These are phyloP conservation scores for Trimorus sp. DNA, from an alignment of 2,888 invertebrate genomes.

Conservation along the genomic window DNA sequence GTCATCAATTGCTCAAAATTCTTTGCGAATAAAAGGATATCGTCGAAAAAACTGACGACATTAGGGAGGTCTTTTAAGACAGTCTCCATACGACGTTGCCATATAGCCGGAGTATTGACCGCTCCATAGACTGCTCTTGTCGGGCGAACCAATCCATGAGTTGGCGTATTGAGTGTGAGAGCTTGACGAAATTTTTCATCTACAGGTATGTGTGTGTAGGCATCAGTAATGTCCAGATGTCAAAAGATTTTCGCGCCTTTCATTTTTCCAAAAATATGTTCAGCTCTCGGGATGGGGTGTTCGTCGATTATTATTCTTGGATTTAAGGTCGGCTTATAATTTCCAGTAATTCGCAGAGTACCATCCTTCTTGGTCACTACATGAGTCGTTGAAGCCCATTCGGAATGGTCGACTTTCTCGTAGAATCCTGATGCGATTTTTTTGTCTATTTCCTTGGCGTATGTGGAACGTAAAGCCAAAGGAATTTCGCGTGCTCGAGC, in stretches of 20 bases:
- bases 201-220: slow-evolving; percentile 1
- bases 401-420: slow-evolving; percentile 21
- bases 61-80: slow-evolving; percentile 24
- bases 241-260: neutral
- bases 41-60: slow-evolving; percentile 41
- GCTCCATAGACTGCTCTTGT: slow-evolving; percentile 23
- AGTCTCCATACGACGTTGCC: slow-evolving; percentile 41
- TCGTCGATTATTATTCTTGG: slow-evolving; percentile 46
- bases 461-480: neutral
- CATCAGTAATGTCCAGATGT: slow-evolving; percentile 17
- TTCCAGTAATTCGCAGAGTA: slow-evolving; percentile 31
- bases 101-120: slow-evolving; percentile 7
- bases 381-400: slow-evolving; percentile 47
- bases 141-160: slow-evolving; percentile 19
- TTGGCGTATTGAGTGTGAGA: slow-evolving; percentile 37
- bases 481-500: too few relatives aligned
- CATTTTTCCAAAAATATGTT: slow-evolving; percentile 12
- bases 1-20: slow-evolving; percentile 5
- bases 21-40: slow-evolving; percentile 25
- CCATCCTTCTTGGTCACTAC: slow-evolving; percentile 23
- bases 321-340: slow-evolving; percentile 10
- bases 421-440: neutral
- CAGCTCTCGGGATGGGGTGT: slow-evolving; percentile 31
- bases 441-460: slow-evolving; percentile 23
- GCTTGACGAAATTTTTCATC: slow-evolving; percentile 24